These are phyloP conservation scores for Lophotriccus pileatus DNA, from an alignment of 2,797 vertebrate genomes.

Conservation along the genomic window DNA sequence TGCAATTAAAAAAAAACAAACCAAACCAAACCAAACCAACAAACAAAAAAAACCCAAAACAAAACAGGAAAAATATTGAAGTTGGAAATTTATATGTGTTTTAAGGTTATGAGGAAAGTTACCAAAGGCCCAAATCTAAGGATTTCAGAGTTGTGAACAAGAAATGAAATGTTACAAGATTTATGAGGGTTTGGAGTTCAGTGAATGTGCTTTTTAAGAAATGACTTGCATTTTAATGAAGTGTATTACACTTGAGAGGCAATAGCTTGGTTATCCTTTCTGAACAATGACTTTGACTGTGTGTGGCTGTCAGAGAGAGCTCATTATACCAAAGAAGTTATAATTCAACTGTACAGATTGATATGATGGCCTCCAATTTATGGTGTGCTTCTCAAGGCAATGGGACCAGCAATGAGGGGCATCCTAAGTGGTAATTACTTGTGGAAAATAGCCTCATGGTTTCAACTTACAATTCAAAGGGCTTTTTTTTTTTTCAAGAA, in stretches of 20 bases:
- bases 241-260: constrained; percentile 27
- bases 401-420: background rate
- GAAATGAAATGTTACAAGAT: constrained; percentile 32
- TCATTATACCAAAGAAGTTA: constrained; percentile 25
- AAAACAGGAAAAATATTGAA: background rate
- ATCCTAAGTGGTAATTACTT: constrained; percentile 7
- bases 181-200: constrained; percentile 40
- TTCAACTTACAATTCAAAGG: constrained; percentile 30
- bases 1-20: background rate
- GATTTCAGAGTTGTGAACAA: background rate
- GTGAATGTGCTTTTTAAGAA: constrained; percentile 6
- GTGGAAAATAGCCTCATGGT: background rate
- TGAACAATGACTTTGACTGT: constrained; percentile 28
- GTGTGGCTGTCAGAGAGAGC: background rate
- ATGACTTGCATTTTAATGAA: constrained; percentile 56
- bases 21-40: too few species aligned
- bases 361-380: constrained; percentile 22
- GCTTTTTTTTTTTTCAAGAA: background rate
- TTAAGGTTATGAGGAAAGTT: background rate
- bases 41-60: too few species aligned
- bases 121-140: background rate
- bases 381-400: background rate
- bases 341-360: constrained; percentile 9
- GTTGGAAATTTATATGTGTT: background rate
- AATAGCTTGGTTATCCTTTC: constrained; percentile 46